Conservation (phyloP, 2,797 vertebrate species). For the Avahi laniger region DNA sequence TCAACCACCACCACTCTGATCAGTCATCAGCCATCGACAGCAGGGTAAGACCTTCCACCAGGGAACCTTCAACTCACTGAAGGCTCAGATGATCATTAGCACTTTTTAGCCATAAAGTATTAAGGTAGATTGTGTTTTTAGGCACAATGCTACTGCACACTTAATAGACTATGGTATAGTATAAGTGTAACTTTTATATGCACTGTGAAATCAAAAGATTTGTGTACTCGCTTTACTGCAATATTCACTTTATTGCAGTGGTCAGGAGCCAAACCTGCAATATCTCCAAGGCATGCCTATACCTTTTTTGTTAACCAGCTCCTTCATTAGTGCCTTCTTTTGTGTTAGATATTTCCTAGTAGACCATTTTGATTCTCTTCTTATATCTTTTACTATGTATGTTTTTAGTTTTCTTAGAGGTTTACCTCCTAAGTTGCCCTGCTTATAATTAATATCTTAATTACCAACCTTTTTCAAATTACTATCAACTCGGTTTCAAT, state of each 20-base stretch:
- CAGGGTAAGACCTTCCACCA: neutral
- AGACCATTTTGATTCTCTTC: neutral
- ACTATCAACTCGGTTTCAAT: neutral
- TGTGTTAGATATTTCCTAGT: neutral
- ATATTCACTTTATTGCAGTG: neutral
- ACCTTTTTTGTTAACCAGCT: neutral
- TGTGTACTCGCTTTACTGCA: neutral
- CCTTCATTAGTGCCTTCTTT: neutral
- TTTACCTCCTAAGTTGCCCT: neutral
- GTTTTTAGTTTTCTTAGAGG: neutral
- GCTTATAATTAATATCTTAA: neutral
- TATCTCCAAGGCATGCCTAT: neutral
- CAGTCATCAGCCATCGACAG: neutral
- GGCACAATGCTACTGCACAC: neutral
- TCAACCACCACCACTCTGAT: neutral
- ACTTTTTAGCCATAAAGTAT: neutral
- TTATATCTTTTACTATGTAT: neutral
- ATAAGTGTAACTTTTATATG: neutral
- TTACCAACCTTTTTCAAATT: slow-evolving; percentile 18
- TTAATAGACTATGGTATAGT: neutral
- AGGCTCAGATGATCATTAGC: neutral
- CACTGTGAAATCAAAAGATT: neutral
- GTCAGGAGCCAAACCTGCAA: neutral
- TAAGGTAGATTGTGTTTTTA: neutral
- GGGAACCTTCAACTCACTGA: neutral